These are phyloP conservation scores for Chondrosia reniformis DNA, from an alignment of 37 sponge, comb jelly and placozoan species.

Conservation along the genomic window DNA sequence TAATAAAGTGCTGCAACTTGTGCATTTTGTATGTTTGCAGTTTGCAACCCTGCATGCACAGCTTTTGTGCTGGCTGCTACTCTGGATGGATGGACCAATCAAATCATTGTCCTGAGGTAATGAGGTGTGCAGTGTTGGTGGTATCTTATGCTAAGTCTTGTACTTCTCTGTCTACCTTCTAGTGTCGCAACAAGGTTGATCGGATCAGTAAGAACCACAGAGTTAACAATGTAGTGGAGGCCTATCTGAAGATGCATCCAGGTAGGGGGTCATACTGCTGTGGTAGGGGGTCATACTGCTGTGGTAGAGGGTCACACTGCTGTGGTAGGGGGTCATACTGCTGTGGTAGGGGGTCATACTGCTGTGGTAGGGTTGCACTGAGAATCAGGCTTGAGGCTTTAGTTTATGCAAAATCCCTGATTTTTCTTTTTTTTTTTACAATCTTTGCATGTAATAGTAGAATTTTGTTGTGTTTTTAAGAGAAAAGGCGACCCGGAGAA, in stretches of 20 bases:
- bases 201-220: slow-evolving; percentile 84
- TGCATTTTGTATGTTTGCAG: slow-evolving; percentile 34
- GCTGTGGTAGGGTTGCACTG: no score
- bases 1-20: no score
- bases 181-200: slow-evolving; percentile 78
- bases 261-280: slow-evolving; percentile 24
- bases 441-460: no score
- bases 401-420: no score
- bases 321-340: no score
- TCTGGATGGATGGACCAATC: slow-evolving; percentile 91
- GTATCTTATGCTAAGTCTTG: not conserved
- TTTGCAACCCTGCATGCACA: slow-evolving; percentile 92
- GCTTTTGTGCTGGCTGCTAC: slow-evolving; percentile 92
- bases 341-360: no score
- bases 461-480: no score
- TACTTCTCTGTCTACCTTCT: not conserved
- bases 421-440: no score
- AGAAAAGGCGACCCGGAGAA: slow-evolving; percentile 72
- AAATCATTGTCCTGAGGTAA: slow-evolving; percentile 74
- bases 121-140: slow-evolving; percentile 8
- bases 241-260: slow-evolving; percentile 80
- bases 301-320: no score
- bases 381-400: not conserved
- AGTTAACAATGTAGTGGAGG: slow-evolving; percentile 79
- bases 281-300: no score